These are phyloP conservation scores for Thumatha senex DNA, from an alignment of 2,888 invertebrate genomes.

Conservation along the genomic window DNA sequence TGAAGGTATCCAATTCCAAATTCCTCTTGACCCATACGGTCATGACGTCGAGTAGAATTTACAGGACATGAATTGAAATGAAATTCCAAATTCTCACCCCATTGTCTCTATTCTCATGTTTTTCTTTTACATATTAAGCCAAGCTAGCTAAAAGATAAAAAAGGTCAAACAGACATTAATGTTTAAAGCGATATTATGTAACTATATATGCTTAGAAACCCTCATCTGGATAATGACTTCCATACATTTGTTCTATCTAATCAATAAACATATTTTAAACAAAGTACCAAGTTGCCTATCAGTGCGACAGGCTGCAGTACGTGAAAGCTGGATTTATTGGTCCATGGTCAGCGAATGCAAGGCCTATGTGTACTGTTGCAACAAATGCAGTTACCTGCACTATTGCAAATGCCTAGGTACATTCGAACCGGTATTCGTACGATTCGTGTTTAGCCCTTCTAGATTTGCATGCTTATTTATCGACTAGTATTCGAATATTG, in stretches of 20 bases:
- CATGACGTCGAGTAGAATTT: too few species aligned
- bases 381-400: conserved; percentile 72
- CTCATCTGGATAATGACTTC: conserved; percentile 25
- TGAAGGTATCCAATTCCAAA: too few species aligned
- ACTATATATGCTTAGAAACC: conserved; percentile 16
- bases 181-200: neutral
- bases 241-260: conserved; percentile 24
- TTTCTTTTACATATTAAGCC: too few species aligned
- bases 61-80: too few species aligned
- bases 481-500: conserved; percentile 32
- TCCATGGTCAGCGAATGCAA: conserved; percentile 81
- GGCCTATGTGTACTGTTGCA: conserved; percentile 75
- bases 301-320: conserved; percentile 42
- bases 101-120: too few species aligned
- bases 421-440: conserved; percentile 52
- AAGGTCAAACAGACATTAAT: too few species aligned
- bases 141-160: too few species aligned
- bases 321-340: conserved; percentile 76
- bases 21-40: too few species aligned
- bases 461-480: conserved; percentile 49
- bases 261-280: conserved; percentile 26
- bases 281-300: conserved; percentile 28
- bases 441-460: conserved; percentile 42
- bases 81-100: too few species aligned
- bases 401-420: conserved; percentile 51